Conservation (phyloP, 2,797 vertebrate genomes). For the Pangasius macronema region DNA sequence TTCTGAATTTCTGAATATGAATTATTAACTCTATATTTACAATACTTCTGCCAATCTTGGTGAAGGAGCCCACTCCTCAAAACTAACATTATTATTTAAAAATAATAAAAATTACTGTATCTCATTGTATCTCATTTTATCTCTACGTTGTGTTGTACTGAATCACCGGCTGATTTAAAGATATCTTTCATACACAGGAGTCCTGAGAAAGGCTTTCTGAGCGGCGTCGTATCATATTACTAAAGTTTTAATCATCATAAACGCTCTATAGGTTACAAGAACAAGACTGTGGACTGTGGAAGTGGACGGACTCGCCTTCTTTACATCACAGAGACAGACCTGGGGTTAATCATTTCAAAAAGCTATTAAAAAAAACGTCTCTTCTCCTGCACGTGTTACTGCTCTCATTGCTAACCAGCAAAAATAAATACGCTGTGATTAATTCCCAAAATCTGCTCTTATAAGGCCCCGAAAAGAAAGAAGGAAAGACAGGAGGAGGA, state of each 20-base stretch:
- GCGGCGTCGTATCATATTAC: neutral
- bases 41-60: neutral
- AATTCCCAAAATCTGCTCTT: neutral
- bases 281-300: neutral
- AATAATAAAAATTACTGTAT: neutral
- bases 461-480: slow-evolving; percentile 2
- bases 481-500: neutral
- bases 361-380: neutral
- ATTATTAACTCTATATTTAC: neutral
- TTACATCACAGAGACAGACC: neutral
- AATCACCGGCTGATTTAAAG: neutral
- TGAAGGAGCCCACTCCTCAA: neutral
- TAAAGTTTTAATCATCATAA: neutral
- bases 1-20: neutral
- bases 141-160: neutral
- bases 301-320: neutral
- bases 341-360: neutral
- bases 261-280: neutral
- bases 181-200: neutral
- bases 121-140: neutral
- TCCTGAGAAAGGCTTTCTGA: neutral
- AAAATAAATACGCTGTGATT: neutral
- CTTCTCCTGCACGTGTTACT: neutral
- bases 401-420: neutral
- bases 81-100: neutral